Base-by-base conservation (phyloP, 2,113 vertebrate species). In the Mystacornis crossleyi region DNA sequence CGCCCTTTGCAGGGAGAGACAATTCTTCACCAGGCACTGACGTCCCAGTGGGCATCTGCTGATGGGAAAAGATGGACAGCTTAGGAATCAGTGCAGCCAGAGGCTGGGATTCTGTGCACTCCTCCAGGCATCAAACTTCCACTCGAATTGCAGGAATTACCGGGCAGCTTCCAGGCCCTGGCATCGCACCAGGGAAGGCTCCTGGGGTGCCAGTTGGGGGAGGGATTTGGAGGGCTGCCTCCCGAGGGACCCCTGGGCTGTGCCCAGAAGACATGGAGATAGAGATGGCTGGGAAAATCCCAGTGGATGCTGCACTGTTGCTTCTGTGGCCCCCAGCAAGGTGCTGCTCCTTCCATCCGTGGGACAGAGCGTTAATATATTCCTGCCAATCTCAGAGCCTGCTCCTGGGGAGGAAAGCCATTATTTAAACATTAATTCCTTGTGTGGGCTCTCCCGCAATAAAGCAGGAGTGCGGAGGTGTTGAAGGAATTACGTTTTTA, bases 351-450 rank as follows among this genome's bases (percentile, higher is more conserved):
- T 79, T 80, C 81, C 50, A 4, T 8, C 21, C 0, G 0, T 18
- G 21, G 72, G 75, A 31, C n/a, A 40, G 74, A 67, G 53, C 33
- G 2, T 65, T 14, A 43, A 60, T 55, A 9, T 17, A 50, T 58
- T 54, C 85, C 85, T 73, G 67, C 36, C 62, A 64, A 4, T 60
- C 82, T 69, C 50, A 18, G 74, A 75, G 78, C 3, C 55, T 66
- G 70, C 84, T 94, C 75, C 86, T 58, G 55, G 60, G 81, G 81
- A 94, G 64, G 6, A 90, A 73, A 92, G 69, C 89, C 91, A 89
- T 94, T 92, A 92, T 89, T 95, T 91, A 81, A 86, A 86, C 82
- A 85, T 85, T 90, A 90, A 95, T 95, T 88, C 94, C 95, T 94
- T 88, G 91, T 95, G 97, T 94, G 96, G 97, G 95, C 79, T 94